Evolutionary conservation across 1,140 invertebrate genomes (phyloP).

Genomic region (Sycobia sp.): DNA sequence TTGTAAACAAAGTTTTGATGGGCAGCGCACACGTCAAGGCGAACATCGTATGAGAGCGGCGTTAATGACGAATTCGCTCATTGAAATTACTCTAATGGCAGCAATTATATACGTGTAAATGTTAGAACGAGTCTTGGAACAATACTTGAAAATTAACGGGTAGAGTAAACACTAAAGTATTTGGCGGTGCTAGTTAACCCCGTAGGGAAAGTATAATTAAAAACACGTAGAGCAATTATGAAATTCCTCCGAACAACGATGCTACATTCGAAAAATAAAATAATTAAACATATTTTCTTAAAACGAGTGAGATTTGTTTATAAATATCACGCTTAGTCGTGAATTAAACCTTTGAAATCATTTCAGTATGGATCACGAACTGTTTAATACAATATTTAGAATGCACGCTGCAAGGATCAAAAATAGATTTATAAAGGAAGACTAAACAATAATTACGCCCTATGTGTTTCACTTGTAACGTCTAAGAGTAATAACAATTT

Average conservation of each 20-base stretch:
- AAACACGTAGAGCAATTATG: background rate
- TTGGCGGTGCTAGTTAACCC: slow-evolving; percentile 1
- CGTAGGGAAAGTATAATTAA: background rate
- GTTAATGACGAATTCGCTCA: slow-evolving; percentile 2
- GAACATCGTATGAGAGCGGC: slow-evolving; percentile 52
- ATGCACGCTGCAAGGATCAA: no score
- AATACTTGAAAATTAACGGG: background rate
- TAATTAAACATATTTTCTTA: no score
- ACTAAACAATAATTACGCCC: background rate
- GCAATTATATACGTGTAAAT: no score
- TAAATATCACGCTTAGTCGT: no score
- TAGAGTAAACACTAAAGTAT: background rate
- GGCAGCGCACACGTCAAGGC: slow-evolving; percentile 62
- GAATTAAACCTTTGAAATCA: no score
- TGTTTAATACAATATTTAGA: no score
- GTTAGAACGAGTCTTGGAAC: no score
- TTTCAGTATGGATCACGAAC: no score
- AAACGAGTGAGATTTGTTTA: no score
- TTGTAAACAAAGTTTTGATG: slow-evolving; percentile 90
- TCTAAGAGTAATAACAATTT: slow-evolving; percentile 10
- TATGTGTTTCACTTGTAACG: slow-evolving; percentile 8
- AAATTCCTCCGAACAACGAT: background rate
- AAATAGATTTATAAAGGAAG: background rate
- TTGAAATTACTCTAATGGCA: slow-evolving; percentile 12
- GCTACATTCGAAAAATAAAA: background rate